Evolutionary conservation across 2,888 invertebrate species (phyloP).

Genomic region (Tetragonisca angustula): DNA sequence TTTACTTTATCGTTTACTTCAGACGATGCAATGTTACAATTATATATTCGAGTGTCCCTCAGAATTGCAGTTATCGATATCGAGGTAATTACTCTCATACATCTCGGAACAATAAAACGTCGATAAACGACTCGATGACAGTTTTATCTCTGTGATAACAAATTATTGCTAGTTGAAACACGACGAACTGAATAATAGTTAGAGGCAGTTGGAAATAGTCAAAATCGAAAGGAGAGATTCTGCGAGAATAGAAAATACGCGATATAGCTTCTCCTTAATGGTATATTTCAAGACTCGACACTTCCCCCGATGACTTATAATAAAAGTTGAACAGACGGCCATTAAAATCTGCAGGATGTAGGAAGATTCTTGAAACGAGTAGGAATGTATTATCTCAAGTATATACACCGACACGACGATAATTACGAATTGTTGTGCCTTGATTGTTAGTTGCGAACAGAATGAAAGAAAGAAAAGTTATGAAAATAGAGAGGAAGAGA

Average conservation of each 20-base stretch:
- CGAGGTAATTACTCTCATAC: too few relatives aligned
- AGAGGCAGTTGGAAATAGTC: background rate
- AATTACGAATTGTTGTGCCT: too few relatives aligned
- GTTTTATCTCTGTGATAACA: background rate
- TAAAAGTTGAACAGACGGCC: slow-evolving; percentile 36
- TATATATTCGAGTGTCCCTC: background rate
- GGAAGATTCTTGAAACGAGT: background rate
- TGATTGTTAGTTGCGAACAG: too few relatives aligned
- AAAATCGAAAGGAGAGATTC: background rate
- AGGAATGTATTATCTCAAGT: too few relatives aligned
- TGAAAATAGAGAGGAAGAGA: too few relatives aligned
- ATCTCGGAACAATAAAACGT: background rate
- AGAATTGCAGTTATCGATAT: background rate
- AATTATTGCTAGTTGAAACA: background rate
- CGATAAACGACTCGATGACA: background rate
- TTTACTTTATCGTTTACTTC: background rate
- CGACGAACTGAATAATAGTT: background rate
- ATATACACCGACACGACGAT: too few relatives aligned
- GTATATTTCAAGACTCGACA: slow-evolving; percentile 30
- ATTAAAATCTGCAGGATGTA: slow-evolving; percentile 36
- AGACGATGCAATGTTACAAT: background rate
- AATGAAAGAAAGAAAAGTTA: too few relatives aligned
- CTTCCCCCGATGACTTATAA: slow-evolving; percentile 7
- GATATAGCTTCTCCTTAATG: slow-evolving; percentile 13
- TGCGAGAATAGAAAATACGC: too few relatives aligned